These are phyloP conservation scores for Nicator chloris DNA, from an alignment of 2,113 vertebrate species.

Conservation along the genomic window DNA sequence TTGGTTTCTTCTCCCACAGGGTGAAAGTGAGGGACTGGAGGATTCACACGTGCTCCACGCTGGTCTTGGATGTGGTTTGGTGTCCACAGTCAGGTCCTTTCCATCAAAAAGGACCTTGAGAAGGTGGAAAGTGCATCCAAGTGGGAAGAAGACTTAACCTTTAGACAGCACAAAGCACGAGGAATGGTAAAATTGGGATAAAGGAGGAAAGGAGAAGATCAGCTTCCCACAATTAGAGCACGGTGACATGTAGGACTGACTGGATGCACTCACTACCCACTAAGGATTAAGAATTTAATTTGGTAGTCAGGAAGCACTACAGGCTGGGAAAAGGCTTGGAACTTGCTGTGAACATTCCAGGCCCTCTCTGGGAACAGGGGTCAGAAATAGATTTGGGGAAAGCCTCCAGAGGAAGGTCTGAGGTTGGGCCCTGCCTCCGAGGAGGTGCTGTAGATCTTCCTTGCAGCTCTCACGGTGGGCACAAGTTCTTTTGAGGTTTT, in stretches of 20 bases:
- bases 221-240: neutral
- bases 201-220: neutral
- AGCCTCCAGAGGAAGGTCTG: neutral
- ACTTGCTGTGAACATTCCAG: neutral
- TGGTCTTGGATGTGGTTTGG: neutral
- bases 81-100: neutral
- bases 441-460: neutral
- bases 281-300: neutral
- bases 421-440: neutral
- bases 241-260: neutral
- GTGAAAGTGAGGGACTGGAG: neutral
- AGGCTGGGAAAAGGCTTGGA: neutral
- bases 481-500: neutral
- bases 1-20: neutral
- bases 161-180: neutral
- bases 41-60: rapidly evolving
- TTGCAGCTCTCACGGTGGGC: neutral
- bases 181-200: neutral
- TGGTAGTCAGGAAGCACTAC: neutral
- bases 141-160: neutral
- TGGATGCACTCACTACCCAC: neutral
- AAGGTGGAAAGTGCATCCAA: neutral
- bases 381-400: neutral
- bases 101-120: neutral
- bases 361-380: neutral